A percentile compares a stretch with the other conserved stretches of the same genome.
Conservation (phyloP, 2,113 vertebrate species). For the Carettochelys insculpta region DNA sequence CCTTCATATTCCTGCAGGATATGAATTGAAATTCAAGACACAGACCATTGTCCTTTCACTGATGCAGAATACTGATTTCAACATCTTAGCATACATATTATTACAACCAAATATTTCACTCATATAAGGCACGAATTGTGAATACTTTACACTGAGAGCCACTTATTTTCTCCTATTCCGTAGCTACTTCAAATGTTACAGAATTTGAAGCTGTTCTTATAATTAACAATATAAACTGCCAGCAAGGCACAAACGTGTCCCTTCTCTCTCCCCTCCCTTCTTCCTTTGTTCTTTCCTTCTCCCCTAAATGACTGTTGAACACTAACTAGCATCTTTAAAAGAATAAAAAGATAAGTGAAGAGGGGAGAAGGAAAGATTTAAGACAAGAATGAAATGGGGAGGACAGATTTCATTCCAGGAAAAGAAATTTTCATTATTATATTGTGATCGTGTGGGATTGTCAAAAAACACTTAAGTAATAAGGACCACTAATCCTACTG, state of each 20-base stretch:
- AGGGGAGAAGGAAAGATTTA: neutral
- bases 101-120: neutral
- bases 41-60: neutral
- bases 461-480: neutral
- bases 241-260: neutral
- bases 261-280: neutral
- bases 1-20: neutral
- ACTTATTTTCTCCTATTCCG: neutral
- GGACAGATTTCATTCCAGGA: neutral
- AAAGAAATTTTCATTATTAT: neutral
- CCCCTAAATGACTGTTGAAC: neutral
- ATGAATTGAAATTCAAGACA: neutral
- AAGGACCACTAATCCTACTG: neutral
- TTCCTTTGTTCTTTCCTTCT: neutral
- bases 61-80: neutral
- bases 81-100: neutral
- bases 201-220: neutral
- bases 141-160: neutral
- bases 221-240: neutral
- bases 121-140: neutral
- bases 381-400: neutral
- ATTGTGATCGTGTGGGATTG: neutral
- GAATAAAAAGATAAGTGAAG: neutral
- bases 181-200: neutral
- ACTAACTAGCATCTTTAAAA: neutral